These are phyloP conservation scores for Cotesia typhae DNA, from an alignment of 1,140 invertebrate genomes.

Conservation along the genomic window DNA sequence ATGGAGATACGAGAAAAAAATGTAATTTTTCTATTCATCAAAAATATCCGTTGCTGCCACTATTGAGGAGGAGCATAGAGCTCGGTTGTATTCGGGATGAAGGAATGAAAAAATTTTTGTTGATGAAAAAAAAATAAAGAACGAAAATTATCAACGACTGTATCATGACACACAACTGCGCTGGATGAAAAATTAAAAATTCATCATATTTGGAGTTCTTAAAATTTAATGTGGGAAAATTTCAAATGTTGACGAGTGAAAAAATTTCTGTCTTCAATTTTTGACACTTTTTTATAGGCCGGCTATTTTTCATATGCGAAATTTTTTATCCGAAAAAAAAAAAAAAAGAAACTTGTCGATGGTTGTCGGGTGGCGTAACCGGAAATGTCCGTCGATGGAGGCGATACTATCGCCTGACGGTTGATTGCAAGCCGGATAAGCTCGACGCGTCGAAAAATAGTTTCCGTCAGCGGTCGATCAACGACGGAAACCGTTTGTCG, in stretches of 20 bases:
- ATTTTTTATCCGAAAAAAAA: not conserved
- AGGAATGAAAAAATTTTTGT: too few relatives aligned
- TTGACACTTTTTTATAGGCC: not conserved
- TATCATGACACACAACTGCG: too few relatives aligned
- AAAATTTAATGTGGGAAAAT: not conserved
- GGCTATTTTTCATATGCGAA: slow-evolving; percentile 40
- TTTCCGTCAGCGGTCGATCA: slow-evolving; percentile 18
- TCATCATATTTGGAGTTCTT: not conserved
- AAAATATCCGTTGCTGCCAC: too few relatives aligned
- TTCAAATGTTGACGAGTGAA: not conserved
- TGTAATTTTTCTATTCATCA: too few relatives aligned
- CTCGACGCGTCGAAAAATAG: slow-evolving; percentile 33
- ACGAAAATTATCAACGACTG: too few relatives aligned
- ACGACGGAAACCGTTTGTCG: slow-evolving; percentile 24
- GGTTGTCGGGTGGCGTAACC: not conserved
- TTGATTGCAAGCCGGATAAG: slow-evolving; percentile 27
- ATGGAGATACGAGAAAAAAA: too few relatives aligned
- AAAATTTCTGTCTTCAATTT: too few relatives aligned
- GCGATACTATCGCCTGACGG: not conserved
- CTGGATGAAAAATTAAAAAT: not conserved
- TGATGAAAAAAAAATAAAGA: too few relatives aligned
- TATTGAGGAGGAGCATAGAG: too few relatives aligned
- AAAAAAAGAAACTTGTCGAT: not conserved
- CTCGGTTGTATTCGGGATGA: too few relatives aligned
- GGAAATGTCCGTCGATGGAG: slow-evolving; percentile 28